Base-by-base conservation (phyloP, 2,888 invertebrate species). In the Drosophila macrothrix region DNA sequence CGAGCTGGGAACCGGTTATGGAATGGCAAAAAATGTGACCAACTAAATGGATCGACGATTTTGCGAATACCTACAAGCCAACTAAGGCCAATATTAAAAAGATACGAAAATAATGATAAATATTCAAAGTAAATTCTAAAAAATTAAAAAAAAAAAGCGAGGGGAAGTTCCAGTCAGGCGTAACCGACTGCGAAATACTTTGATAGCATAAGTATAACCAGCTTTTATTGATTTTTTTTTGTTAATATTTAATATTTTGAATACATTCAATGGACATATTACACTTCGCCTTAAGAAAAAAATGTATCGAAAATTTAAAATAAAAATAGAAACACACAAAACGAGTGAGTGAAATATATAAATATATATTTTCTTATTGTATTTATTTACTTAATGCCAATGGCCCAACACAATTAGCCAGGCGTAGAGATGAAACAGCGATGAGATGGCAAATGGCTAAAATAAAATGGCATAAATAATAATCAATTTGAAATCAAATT, bases 401-500 rank as follows among this genome's bases (percentile, higher is more conserved):
- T 56, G 53, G 52, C 46, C 35, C 37, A 59, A 43, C 59, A 80
- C 80, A 84, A 86, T 80, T 84, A 86, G 82, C 72, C 49, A 33
- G 28, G 56, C 50, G 55, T 19, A 39, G 33, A 9, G 54, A 39
- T 41, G 49, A 52, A 33, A 25, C 46, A 53, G 50, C 64, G 54
- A 63, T 64, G 56, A 65, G 74, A 74, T 78, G 69, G 71, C 72
- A 76, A 79, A 79, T 79, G 80, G 76, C 65, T 68, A 64, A 73
- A 75, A 77, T 81, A 62, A 77, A 83, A 73, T 76, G 79, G 72
- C 84, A 91, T 92, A 92, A 92, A 92, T 92, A 91, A 86, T 91
- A 91, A 92, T 92, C 86, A 92, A 91, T 88, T 90, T 87, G 85
- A 89, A 85, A 91, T 92, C 85, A 90, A 88, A 88, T 85, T 82